Percentiles rank a stretch among this genome's conserved stretches.
phyloP scores from a whole-genome alignment of 2,113 vertebrate species.

The Pyxicephalus adspersus region DNA sequence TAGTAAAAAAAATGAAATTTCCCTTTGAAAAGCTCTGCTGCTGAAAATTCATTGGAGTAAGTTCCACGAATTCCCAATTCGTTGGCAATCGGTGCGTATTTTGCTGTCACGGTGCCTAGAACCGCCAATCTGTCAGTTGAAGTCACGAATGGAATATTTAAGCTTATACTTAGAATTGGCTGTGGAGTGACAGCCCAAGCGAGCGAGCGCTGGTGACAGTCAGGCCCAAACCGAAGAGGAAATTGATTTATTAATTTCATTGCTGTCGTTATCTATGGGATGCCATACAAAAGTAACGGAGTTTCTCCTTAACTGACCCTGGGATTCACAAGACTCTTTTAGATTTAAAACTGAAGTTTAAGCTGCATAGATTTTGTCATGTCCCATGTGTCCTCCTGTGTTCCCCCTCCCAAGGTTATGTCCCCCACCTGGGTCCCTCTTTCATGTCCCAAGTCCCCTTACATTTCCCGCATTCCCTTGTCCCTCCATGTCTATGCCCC shows the following conservation, averaged over 20 bases:
- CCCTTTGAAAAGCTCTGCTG: slow-evolving; percentile 46
- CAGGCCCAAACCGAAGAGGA: slow-evolving; percentile 64
- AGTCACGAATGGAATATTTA: slow-evolving; percentile 61
- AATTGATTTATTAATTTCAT: slow-evolving; percentile 63
- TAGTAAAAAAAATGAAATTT: background rate
- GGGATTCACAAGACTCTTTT: slow-evolving; percentile 19
- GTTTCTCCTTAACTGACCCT: background rate
- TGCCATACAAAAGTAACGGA: background rate
- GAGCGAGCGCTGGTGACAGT: slow-evolving; percentile 59
- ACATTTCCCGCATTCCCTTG: no score
- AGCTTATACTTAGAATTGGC: slow-evolving; percentile 62
- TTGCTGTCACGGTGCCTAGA: slow-evolving; percentile 55
- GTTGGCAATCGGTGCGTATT: slow-evolving; percentile 23
- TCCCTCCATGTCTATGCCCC: no score
- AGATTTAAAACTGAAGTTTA: no score
- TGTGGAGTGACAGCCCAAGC: slow-evolving; percentile 60
- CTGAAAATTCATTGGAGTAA: slow-evolving; percentile 39
- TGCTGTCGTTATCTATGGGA: slow-evolving; percentile 5
- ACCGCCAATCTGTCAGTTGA: slow-evolving; percentile 40
- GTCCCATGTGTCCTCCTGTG: no score
- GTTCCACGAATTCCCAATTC: slow-evolving; percentile 22
- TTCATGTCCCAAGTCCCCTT: no score
- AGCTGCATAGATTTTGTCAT: no score
- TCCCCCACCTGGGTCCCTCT: no score
- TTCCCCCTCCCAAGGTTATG: no score